Conservation (phyloP, 1,140 invertebrate genomes). For the Diabrotica virgifera region DNA sequence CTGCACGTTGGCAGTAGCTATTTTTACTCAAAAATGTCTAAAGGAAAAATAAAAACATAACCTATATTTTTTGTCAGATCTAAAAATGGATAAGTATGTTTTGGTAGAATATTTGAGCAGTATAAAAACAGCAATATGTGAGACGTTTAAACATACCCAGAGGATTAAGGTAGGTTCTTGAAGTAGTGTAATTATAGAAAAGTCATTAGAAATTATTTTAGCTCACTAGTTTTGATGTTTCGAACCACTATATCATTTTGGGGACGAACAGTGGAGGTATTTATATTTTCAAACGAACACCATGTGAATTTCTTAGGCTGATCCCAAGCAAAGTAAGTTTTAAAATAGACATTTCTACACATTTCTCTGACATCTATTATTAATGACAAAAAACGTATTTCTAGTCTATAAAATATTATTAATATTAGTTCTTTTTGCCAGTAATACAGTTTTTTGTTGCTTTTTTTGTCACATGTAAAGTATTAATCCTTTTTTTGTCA, state of each 20-base stretch:
- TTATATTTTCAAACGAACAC: constrained; percentile 69
- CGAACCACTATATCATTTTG: constrained; percentile 66
- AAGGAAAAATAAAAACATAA: constrained; percentile 25
- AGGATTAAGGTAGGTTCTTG: constrained; percentile 39
- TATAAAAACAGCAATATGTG: constrained; percentile 36
- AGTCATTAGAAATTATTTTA: constrained; percentile 39
- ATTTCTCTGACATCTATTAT: too few species aligned
- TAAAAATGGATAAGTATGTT: constrained; percentile 37
- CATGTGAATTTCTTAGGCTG: constrained; percentile 70
- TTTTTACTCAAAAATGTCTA: background rate
- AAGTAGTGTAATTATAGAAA: background rate
- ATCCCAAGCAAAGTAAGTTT: constrained; percentile 69
- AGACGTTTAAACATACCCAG: constrained; percentile 38
- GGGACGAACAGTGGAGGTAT: constrained; percentile 76
- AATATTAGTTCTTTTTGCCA: too few species aligned
- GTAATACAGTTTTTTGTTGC: too few species aligned
- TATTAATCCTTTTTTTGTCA: too few species aligned
- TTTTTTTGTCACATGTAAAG: too few species aligned
- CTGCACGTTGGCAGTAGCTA: background rate
- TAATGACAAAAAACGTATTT: too few species aligned
- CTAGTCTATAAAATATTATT: too few species aligned
- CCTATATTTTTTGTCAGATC: constrained; percentile 19
- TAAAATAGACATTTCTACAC: background rate
- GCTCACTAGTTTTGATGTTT: constrained; percentile 76
- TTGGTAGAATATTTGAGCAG: constrained; percentile 37